These are phyloP conservation scores for Heliconius aoede DNA, from an alignment of 2,888 invertebrate species.

Conservation along the genomic window DNA sequence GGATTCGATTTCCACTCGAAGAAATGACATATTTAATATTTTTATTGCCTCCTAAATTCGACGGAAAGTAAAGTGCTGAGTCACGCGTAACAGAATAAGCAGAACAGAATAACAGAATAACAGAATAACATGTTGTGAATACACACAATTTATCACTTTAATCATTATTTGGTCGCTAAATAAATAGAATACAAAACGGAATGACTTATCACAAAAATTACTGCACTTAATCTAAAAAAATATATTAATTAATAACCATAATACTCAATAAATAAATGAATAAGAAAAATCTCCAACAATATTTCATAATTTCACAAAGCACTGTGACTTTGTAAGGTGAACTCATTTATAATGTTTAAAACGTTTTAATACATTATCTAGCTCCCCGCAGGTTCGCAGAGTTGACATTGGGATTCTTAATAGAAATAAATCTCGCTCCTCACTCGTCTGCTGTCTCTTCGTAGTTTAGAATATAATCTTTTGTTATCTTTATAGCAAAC, in stretches of 20 bases:
- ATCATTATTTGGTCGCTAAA: too few species aligned
- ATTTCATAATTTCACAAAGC: constrained; percentile 4
- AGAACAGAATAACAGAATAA: too few species aligned
- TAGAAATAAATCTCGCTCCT: constrained; percentile 24
- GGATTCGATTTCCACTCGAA: too few species aligned
- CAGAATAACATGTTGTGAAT: too few species aligned
- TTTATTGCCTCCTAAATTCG: too few species aligned
- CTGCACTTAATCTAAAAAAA: not conserved
- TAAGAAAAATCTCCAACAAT: not conserved
- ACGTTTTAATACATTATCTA: constrained; percentile 28
- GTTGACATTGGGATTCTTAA: constrained; percentile 28
- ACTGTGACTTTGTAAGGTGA: not conserved
- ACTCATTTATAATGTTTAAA: constrained; percentile 27
- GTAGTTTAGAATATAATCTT: not conserved
- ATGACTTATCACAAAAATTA: not conserved
- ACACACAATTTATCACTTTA: too few species aligned
- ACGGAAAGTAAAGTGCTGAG: too few species aligned
- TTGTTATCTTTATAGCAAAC: not conserved
- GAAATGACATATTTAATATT: too few species aligned
- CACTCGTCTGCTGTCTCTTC: not conserved
- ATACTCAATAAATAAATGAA: not conserved
- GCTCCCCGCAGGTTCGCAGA: constrained; percentile 18
- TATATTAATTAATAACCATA: not conserved
- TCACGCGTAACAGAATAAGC: too few species aligned
- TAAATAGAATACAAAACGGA: not conserved